Conservation (phyloP, 2,888 invertebrate genomes). For the Gordius sp. region DNA sequence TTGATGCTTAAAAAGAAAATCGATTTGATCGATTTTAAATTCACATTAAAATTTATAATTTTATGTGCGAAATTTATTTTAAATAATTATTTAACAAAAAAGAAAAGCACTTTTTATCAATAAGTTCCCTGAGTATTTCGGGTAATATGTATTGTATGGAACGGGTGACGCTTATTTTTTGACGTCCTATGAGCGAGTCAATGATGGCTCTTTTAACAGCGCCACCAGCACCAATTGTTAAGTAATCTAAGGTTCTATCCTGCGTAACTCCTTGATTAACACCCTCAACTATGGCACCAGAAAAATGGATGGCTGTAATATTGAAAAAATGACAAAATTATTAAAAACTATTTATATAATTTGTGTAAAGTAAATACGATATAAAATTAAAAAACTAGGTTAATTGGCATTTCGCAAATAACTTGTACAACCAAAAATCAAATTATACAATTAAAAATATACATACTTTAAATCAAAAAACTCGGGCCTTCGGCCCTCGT, state of each 20-base stretch:
- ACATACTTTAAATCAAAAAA: no score
- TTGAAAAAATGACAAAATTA: background rate
- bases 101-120: constrained; percentile 10
- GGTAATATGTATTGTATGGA: background rate
- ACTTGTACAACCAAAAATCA: no score
- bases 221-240: background rate
- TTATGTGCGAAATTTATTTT: background rate
- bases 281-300: background rate
- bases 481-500: no score
- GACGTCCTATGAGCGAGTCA: background rate
- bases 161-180: background rate
- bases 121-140: background rate
- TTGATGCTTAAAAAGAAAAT: no score
- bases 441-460: no score
- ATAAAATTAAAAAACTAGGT: background rate
- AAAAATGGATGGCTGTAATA: background rate
- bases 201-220: background rate
- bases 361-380: background rate
- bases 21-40: no score
- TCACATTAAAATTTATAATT: background rate
- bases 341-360: background rate
- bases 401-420: background rate
- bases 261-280: background rate
- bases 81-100: background rate
- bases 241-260: background rate